A percentile compares a stretch with the other conserved stretches of the same genome.
phyloP scores from a whole-genome alignment of 1,140 invertebrate species.

The Cotesia chilonis region DNA sequence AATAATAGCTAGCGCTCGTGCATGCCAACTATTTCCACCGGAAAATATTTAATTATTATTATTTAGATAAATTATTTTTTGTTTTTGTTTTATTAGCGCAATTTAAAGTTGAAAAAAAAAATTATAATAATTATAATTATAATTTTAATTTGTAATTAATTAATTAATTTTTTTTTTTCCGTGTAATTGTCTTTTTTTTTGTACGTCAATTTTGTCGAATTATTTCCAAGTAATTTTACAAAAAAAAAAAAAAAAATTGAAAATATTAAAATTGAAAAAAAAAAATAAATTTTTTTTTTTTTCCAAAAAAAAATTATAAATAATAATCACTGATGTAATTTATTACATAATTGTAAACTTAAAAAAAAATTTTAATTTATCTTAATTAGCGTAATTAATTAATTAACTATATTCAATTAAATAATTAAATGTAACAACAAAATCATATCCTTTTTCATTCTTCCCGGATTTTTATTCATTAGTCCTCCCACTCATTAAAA shows the following conservation, averaged over 20 bases:
- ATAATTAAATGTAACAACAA: slow-evolving; percentile 26
- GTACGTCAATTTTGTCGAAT: slow-evolving; percentile 57
- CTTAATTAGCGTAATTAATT: background rate
- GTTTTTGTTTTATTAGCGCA: slow-evolving; percentile 19
- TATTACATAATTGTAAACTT: slow-evolving; percentile 1
- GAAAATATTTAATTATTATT: too few species aligned
- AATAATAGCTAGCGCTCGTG: too few species aligned
- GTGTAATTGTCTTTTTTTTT: slow-evolving; percentile 62
- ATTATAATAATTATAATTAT: slow-evolving; percentile 47
- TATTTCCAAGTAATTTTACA: too few species aligned
- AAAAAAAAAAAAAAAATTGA: slow-evolving; percentile 22
- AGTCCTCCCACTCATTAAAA: slow-evolving; percentile 21
- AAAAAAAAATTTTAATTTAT: slow-evolving; percentile 13
- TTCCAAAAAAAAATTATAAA: slow-evolving; percentile 5
- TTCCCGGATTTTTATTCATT: slow-evolving; percentile 40
- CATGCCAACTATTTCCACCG: too few species aligned
- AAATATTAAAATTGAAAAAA: too few species aligned
- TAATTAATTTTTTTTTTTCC: slow-evolving; percentile 56
- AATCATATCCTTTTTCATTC: slow-evolving; percentile 34
- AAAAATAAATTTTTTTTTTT: too few species aligned
- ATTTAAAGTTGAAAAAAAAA: slow-evolving; percentile 48
- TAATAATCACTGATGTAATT: slow-evolving; percentile 25
- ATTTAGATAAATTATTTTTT: slow-evolving; percentile 43
- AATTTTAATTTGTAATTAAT: too few species aligned
- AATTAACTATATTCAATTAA: background rate